phyloP scores from a whole-genome alignment of 2,113 vertebrate species.

The Cynoglossus semilaevis region DNA sequence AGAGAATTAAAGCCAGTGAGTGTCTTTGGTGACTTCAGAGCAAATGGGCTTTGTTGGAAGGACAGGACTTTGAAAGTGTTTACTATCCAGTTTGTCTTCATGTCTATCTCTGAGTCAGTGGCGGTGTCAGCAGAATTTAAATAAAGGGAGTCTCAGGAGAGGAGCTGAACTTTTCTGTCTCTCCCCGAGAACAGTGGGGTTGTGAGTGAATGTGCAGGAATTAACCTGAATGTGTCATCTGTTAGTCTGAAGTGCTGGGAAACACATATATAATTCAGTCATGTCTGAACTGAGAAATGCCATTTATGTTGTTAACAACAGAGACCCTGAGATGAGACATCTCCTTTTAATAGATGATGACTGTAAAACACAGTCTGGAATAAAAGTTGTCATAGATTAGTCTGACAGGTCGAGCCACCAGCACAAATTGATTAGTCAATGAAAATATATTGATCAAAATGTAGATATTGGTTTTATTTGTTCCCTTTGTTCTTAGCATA shows the following conservation, averaged over 20 bases:
- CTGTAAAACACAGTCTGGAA: too few species aligned
- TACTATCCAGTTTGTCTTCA: conserved; percentile 32
- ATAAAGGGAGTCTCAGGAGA: not conserved
- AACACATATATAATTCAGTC: too few species aligned
- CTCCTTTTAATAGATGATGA: too few species aligned
- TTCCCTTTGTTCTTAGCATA: too few species aligned
- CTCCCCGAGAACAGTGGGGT: not conserved
- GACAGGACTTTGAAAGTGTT: conserved; percentile 43
- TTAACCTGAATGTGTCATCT: not conserved
- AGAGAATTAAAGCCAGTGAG: conserved; percentile 32
- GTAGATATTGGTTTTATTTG: too few species aligned
- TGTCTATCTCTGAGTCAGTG: conserved; percentile 12
- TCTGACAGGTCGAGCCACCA: too few species aligned
- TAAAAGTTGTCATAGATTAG: too few species aligned
- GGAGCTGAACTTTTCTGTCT: not conserved
- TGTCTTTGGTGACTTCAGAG: conserved; percentile 26
- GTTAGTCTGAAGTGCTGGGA: not conserved
- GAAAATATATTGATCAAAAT: too few species aligned
- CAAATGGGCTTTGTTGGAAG: conserved; percentile 14
- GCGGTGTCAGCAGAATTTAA: conserved; percentile 20
- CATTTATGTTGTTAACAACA: not conserved
- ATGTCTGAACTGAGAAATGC: not conserved
- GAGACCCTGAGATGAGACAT: too few species aligned
- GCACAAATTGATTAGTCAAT: too few species aligned
- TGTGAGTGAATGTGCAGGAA: not conserved